Conservation (phyloP, 1,140 invertebrate genomes). For the Sweltsa coloradensis region DNA sequence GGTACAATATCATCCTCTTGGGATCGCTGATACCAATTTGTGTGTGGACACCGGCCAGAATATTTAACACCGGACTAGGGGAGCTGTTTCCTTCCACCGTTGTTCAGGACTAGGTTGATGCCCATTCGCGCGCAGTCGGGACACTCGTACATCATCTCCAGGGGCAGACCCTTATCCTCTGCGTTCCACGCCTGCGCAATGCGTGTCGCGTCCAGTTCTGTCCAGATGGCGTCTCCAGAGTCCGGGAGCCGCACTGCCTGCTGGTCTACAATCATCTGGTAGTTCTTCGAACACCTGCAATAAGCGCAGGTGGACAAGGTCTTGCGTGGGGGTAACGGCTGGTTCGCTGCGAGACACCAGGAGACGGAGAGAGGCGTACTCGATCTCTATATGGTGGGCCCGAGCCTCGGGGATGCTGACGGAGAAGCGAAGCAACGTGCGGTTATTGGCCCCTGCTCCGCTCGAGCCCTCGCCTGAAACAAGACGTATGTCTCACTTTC, state of each 20-base stretch:
- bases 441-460: too few relatives aligned
- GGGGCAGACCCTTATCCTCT: slow-evolving; percentile 27
- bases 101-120: slow-evolving; percentile 13
- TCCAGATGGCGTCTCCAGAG: slow-evolving; percentile 28
- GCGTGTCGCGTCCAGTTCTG: slow-evolving; percentile 40
- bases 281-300: slow-evolving; percentile 16
- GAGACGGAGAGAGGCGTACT: slow-evolving; percentile 24
- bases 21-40: slow-evolving; percentile 7
- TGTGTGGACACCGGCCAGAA: slow-evolving; percentile 25
- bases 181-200: slow-evolving; percentile 36
- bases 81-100: slow-evolving; percentile 26
- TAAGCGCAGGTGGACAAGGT: slow-evolving; percentile 3
- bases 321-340: not conserved
- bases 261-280: slow-evolving; percentile 7
- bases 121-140: slow-evolving; percentile 22
- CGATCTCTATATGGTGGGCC: slow-evolving; percentile 15
- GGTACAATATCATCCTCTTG: not conserved
- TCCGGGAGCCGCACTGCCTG: slow-evolving; percentile 1
- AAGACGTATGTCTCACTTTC: too few relatives aligned
- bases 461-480: too few relatives aligned
- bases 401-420: slow-evolving; percentile 18
- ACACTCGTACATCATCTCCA: slow-evolving; percentile 38
- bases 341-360: slow-evolving; percentile 13
- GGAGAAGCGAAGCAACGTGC: slow-evolving; percentile 20
- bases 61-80: slow-evolving; percentile 29